Conservation (phyloP, 2,797 vertebrate genomes). For the Urocyon cinereoargenteus region DNA sequence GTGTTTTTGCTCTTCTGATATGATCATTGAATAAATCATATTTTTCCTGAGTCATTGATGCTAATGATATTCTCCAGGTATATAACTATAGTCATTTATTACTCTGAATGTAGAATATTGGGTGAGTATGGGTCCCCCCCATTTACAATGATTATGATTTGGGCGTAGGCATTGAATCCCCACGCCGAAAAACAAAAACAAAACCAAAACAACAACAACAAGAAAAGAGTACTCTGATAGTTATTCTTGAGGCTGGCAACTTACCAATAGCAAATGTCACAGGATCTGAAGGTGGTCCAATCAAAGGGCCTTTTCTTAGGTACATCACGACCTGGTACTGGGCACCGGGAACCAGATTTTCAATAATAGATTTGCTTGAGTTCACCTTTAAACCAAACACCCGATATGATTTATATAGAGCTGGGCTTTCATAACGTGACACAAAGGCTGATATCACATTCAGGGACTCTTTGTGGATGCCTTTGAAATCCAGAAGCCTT, state of each 20-base stretch:
- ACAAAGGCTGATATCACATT: not conserved
- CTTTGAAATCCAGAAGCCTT: constrained; percentile 53
- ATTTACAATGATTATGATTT: not conserved
- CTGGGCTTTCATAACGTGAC: not conserved
- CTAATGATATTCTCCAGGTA: not conserved
- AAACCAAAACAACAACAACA: too few species aligned
- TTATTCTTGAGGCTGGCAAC: not conserved
- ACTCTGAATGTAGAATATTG: not conserved
- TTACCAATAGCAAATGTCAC: constrained; percentile 96
- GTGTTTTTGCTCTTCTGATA: not conserved
- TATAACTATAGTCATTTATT: not conserved
- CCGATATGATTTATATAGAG: constrained; percentile 49
- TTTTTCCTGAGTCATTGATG: not conserved
- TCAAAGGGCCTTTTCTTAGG: constrained; percentile 93
- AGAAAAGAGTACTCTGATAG: not conserved
- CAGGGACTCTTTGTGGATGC: not conserved
- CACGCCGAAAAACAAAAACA: not conserved
- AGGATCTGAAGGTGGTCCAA: constrained; percentile 95
- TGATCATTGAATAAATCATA: not conserved
- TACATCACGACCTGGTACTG: constrained; percentile 96
- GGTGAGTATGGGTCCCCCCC: not conserved
- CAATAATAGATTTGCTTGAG: constrained; percentile 93
- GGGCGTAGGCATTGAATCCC: not conserved
- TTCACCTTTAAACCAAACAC: constrained; percentile 91
- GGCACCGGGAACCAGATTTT: constrained; percentile 94